These are phyloP conservation scores for Seriola dumerili DNA, from an alignment of 2,113 vertebrate genomes.

Conservation along the genomic window DNA sequence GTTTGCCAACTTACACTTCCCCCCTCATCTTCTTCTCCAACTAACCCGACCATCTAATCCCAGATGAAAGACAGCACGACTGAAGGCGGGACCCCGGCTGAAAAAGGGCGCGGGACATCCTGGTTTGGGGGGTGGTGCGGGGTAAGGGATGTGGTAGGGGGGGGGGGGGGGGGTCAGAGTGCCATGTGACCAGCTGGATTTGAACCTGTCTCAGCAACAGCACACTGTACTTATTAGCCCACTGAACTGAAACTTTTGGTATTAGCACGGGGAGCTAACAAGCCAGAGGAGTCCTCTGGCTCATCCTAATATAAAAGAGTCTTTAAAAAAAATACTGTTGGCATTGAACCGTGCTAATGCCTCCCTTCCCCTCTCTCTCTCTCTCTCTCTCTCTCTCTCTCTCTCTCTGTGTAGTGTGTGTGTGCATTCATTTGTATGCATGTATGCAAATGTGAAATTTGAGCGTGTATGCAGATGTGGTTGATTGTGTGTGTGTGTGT, in stretches of 20 bases:
- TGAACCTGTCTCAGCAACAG: slow-evolving; percentile 57
- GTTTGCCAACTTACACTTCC: slow-evolving; percentile 54
- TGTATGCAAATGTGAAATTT: slow-evolving; percentile 45
- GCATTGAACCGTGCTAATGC: slow-evolving; percentile 76
- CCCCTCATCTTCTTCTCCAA: slow-evolving; percentile 51
- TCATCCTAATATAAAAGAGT: slow-evolving; percentile 57
- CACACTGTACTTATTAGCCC: slow-evolving; percentile 62
- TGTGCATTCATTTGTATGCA: slow-evolving; percentile 55
- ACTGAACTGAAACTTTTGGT: slow-evolving; percentile 62
- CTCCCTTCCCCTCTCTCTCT: slow-evolving; percentile 54
- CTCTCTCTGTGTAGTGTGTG: slow-evolving; percentile 35
- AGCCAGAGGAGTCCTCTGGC: slow-evolving; percentile 55
- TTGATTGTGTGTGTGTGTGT: slow-evolving; percentile 22
- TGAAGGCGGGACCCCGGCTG: slow-evolving; percentile 33
- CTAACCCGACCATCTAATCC: slow-evolving; percentile 56
- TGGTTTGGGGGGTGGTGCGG: too few species aligned
- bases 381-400: slow-evolving; percentile 39
- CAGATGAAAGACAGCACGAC: slow-evolving; percentile 56
- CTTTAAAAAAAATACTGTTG: slow-evolving; percentile 63
- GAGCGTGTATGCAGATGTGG: slow-evolving; percentile 28
- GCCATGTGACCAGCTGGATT: slow-evolving; percentile 55
- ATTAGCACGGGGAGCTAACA: slow-evolving; percentile 79
- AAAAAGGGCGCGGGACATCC: too few species aligned
- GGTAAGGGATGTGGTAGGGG: too few species aligned
- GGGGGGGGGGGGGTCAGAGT: slow-evolving; percentile 17